These are phyloP conservation scores for Lasioglossum albipes DNA, from an alignment of 1,140 invertebrate species.

Conservation along the genomic window DNA sequence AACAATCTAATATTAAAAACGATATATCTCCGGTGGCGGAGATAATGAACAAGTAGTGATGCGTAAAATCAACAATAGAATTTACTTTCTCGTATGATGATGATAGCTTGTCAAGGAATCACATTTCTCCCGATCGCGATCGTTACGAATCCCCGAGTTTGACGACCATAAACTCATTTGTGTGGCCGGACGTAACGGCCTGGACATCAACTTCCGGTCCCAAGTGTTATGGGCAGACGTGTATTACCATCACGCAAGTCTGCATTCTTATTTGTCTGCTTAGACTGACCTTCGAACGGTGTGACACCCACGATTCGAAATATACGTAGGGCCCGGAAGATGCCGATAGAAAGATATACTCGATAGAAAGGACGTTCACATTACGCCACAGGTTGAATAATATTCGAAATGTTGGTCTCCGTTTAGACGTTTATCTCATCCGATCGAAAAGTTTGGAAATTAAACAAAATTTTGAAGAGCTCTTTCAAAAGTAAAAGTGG, in stretches of 20 bases:
- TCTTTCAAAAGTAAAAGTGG: no score
- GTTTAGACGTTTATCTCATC: no score
- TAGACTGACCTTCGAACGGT: slow-evolving; percentile 33
- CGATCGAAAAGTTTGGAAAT: no score
- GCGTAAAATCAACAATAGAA: not conserved
- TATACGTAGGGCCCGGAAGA: not conserved
- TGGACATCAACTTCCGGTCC: slow-evolving; percentile 50
- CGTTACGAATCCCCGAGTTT: slow-evolving; percentile 10
- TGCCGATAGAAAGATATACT: no score
- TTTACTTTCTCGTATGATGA: not conserved
- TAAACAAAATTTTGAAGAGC: no score
- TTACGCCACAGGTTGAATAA: no score
- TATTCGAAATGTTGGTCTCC: no score
- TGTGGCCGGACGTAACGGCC: slow-evolving; percentile 36
- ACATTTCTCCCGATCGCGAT: not conserved
- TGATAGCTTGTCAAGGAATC: not conserved
- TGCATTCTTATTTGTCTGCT: slow-evolving; percentile 34
- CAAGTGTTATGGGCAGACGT: slow-evolving; percentile 26
- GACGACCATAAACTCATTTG: slow-evolving; percentile 15
- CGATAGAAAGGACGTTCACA: no score
- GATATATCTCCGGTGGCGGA: no score
- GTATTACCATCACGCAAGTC: slow-evolving; percentile 40
- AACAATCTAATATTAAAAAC: no score
- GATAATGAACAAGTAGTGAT: no score
- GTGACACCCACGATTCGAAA: not conserved